phyloP scores from a whole-genome alignment of 1,140 invertebrate genomes.

The Ruditapes philippinarum region DNA sequence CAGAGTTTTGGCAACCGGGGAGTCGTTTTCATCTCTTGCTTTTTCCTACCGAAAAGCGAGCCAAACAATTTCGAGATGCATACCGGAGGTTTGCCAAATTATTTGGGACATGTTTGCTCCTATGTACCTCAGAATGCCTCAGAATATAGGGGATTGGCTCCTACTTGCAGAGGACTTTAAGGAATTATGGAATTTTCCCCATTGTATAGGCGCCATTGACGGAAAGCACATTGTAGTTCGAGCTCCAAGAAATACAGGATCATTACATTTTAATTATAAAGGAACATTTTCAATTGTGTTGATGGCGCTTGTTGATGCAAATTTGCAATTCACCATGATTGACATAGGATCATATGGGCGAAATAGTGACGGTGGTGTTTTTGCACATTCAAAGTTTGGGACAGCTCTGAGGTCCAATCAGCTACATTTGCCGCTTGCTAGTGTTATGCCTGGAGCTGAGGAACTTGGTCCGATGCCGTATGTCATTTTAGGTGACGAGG shows the following conservation, averaged over 20 bases:
- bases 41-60: no score
- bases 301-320: constrained; percentile 4
- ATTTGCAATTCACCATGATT: background rate
- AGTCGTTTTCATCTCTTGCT: no score
- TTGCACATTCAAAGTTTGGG: background rate
- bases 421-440: background rate
- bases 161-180: constrained; percentile 6
- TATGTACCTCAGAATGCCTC: no score
- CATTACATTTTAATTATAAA: background rate
- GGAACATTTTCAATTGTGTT: background rate
- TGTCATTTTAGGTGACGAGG: background rate
- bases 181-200: background rate
- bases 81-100: no score
- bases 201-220: constrained; percentile 1
- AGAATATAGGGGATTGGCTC: background rate
- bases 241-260: background rate
- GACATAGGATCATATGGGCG: background rate
- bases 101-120: no score
- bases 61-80: no score
- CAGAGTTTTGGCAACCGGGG: no score
- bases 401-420: background rate
- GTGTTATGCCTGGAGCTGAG: background rate
- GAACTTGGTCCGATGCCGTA: background rate
- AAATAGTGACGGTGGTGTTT: constrained; percentile 4
- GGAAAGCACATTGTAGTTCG: background rate